phyloP scores from a whole-genome alignment of 2,888 invertebrate species.

The Glomeris marginata region DNA sequence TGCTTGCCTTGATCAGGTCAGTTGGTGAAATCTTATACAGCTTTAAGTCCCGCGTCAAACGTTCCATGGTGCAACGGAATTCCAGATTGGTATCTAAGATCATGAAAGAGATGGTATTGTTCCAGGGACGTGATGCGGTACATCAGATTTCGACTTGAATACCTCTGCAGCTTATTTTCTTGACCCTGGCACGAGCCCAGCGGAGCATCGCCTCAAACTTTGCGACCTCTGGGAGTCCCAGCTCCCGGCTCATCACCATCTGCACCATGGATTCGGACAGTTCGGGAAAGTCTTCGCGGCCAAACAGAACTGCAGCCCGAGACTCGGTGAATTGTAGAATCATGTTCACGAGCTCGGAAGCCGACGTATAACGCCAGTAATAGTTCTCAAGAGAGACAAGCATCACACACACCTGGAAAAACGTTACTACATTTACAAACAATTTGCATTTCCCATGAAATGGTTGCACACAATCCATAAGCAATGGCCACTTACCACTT shows the following conservation, averaged over 20 bases:
- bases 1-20: constrained; percentile 66
- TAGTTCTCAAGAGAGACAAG: constrained; percentile 82
- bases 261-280: constrained; percentile 90
- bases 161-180: constrained; percentile 10
- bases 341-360: constrained; percentile 86
- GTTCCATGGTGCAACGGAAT: constrained; percentile 84
- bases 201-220: constrained; percentile 87
- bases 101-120: constrained; percentile 2
- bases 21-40: constrained; percentile 80
- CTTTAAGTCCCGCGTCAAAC: constrained; percentile 73
- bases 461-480: neutral
- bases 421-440: neutral
- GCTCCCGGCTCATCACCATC: constrained; percentile 46
- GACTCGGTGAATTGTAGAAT: constrained; percentile 80
- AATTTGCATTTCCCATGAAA: neutral
- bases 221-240: constrained; percentile 72
- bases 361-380: constrained; percentile 89
- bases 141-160: neutral
- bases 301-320: constrained; percentile 65
- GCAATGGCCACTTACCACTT: constrained; percentile 47
- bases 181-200: constrained; percentile 51
- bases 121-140: neutral
- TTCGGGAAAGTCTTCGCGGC: constrained; percentile 65
- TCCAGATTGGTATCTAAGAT: constrained; percentile 59
- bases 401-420: constrained; percentile 66